These are phyloP conservation scores for Porites divaricata DNA, from an alignment of 92 coral and sea anemone species.

Conservation along the genomic window DNA sequence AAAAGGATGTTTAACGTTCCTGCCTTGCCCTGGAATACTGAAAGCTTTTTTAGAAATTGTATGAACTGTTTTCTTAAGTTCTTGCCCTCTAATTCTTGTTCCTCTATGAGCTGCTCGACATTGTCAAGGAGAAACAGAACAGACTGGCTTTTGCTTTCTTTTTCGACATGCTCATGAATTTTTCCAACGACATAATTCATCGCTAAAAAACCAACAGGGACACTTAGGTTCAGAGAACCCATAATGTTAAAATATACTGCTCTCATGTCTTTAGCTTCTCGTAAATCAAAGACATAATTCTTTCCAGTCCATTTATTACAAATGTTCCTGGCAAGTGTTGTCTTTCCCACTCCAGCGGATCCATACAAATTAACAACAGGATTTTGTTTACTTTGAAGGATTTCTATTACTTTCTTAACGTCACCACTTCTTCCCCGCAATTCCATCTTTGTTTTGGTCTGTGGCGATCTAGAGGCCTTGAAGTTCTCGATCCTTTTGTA, in stretches of 20 bases:
- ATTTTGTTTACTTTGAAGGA: too few relatives aligned
- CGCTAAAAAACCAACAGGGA: not conserved
- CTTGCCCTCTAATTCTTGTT: too few relatives aligned
- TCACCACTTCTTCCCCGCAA: too few relatives aligned
- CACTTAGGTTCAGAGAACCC: constrained; percentile 8
- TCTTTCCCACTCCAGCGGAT: constrained; percentile 73
- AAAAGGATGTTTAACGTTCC: constrained; percentile 41
- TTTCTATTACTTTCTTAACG: too few relatives aligned
- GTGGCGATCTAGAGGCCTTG: too few relatives aligned
- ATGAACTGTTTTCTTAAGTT: not conserved
- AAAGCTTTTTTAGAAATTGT: constrained; percentile 3
- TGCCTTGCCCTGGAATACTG: not conserved
- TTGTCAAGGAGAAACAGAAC: constrained; percentile 40
- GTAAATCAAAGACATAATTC: too few relatives aligned
- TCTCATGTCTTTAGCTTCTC: not conserved
- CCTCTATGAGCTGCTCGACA: too few relatives aligned
- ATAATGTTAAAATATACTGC: constrained; percentile 6
- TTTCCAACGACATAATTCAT: constrained; percentile 11
- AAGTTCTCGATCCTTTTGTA: too few relatives aligned
- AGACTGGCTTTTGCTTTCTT: constrained; percentile 6
- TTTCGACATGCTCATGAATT: not conserved
- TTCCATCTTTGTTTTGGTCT: too few relatives aligned
- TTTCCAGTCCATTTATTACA: not conserved
- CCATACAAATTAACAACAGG: constrained; percentile 42
- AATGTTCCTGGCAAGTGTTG: constrained; percentile 62